phyloP scores from a whole-genome alignment of 2,113 vertebrate genomes.

The Microcebus tavaratra region DNA sequence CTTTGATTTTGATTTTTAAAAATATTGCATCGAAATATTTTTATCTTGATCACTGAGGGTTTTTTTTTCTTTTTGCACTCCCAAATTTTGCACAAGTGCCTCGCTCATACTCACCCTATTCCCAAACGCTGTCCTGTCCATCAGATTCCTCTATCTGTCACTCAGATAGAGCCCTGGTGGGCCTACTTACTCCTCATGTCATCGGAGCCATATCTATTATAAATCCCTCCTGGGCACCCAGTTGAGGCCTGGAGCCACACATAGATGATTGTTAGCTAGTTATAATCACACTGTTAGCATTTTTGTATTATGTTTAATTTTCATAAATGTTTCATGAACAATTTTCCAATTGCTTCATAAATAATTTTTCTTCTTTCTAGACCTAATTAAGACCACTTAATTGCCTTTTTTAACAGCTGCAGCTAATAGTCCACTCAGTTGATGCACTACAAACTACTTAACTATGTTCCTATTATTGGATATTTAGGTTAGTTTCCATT shows the following conservation, averaged over 20 bases:
- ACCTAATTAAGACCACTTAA: neutral
- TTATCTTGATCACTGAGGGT: neutral
- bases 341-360: neutral
- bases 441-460: neutral
- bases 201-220: neutral
- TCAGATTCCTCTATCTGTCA: neutral
- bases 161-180: neutral
- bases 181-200: neutral
- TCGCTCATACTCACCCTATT: neutral
- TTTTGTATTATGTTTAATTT: neutral
- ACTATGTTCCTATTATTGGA: neutral
- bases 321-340: neutral
- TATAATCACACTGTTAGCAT: neutral
- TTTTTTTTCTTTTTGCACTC: neutral
- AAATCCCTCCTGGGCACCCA: neutral
- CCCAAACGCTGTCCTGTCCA: neutral
- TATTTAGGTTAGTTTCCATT: neutral
- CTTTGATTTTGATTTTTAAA: neutral
- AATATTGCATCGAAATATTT: neutral
- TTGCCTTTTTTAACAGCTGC: neutral
- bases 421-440: neutral
- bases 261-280: neutral
- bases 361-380: slow-evolving; percentile 23
- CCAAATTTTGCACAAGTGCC: neutral
- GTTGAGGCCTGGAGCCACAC: neutral